phyloP scores from a whole-genome alignment of 2,888 invertebrate genomes.

The Eupelmus urozonus region DNA sequence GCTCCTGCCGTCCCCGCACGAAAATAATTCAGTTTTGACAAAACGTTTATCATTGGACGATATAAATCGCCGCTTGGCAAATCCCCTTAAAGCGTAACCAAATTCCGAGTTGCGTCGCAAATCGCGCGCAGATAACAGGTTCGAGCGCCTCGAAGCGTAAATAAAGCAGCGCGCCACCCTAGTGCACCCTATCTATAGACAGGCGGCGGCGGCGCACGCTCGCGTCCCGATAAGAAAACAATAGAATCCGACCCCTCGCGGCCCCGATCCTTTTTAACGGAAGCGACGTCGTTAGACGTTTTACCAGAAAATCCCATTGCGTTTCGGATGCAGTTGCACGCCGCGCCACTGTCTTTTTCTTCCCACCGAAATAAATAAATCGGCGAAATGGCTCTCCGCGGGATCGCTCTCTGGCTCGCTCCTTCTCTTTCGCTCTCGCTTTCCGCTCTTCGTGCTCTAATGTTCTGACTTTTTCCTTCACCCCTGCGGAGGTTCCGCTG shows the following conservation, averaged over 20 bases:
- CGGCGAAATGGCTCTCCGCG: slow-evolving; percentile 48
- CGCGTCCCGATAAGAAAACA: slow-evolving; percentile 54
- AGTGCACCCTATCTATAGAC: not conserved
- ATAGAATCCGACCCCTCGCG: slow-evolving; percentile 41
- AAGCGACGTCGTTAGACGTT: slow-evolving; percentile 55
- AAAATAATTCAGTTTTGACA: slow-evolving; percentile 33
- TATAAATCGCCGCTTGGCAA: slow-evolving; percentile 36
- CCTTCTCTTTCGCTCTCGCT: not conserved
- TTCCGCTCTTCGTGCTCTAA: not conserved
- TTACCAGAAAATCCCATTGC: slow-evolving; percentile 52
- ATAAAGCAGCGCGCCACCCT: slow-evolving; percentile 33
- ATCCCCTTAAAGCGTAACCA: slow-evolving; percentile 40
- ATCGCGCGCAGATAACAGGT: slow-evolving; percentile 51
- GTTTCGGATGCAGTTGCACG: slow-evolving; percentile 45
- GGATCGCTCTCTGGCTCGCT: slow-evolving; percentile 2
- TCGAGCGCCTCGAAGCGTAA: slow-evolving; percentile 47
- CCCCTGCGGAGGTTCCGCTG: not conserved
- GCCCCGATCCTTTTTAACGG: slow-evolving; percentile 35
- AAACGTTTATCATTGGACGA: slow-evolving; percentile 34
- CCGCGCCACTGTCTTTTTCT: slow-evolving; percentile 37
- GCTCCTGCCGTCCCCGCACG: not conserved
- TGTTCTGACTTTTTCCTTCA: no score
- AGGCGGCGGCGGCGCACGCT: not conserved
- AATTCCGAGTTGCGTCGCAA: slow-evolving; percentile 53
- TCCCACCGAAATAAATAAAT: slow-evolving; percentile 54